Evolutionary conservation across 2,888 invertebrate genomes (phyloP).

Genomic region (Drosophila stalkeri): DNA sequence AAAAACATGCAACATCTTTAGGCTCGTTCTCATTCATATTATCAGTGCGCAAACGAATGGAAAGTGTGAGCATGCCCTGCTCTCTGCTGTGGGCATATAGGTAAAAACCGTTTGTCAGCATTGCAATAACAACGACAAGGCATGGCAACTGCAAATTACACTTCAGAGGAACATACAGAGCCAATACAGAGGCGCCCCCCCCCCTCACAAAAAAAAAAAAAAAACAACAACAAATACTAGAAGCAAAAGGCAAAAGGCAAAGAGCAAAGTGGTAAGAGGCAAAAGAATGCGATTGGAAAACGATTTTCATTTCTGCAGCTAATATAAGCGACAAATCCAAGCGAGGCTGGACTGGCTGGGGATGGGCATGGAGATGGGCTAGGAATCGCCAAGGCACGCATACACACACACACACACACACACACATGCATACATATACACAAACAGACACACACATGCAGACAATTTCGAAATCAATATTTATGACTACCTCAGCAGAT

Average conservation of each 20-base stretch:
- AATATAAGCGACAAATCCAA: constrained; percentile 78
- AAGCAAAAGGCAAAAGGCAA: constrained; percentile 31
- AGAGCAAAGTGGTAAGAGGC: constrained; percentile 67
- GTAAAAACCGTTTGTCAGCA: constrained; percentile 49
- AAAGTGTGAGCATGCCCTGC: neutral
- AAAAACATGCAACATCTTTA: too few relatives aligned
- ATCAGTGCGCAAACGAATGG: neutral
- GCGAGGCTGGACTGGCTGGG: constrained; percentile 21
- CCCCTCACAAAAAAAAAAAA: too few relatives aligned
- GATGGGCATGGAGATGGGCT: neutral
- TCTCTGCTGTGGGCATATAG: constrained; percentile 16
- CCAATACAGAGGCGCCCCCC: neutral
- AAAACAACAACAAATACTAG: constrained; percentile 24
- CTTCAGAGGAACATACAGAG: constrained; percentile 49
- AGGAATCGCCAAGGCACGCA: constrained; percentile 17
- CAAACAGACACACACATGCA: constrained; percentile 38
- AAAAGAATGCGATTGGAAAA: constrained; percentile 77
- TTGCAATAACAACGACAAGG: constrained; percentile 61
- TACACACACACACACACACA: constrained; percentile 45
- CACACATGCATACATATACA: constrained; percentile 28
- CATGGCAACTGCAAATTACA: constrained; percentile 71
- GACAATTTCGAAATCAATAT: constrained; percentile 78
- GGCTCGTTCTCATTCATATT: neutral
- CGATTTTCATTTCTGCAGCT: constrained; percentile 81
- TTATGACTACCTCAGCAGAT: constrained; percentile 76